A percentile compares a stretch with the other conserved stretches of the same genome.
Evolutionary conservation across 1,140 invertebrate genomes (phyloP).

Genomic region (Ridgeia piscesae): DNA sequence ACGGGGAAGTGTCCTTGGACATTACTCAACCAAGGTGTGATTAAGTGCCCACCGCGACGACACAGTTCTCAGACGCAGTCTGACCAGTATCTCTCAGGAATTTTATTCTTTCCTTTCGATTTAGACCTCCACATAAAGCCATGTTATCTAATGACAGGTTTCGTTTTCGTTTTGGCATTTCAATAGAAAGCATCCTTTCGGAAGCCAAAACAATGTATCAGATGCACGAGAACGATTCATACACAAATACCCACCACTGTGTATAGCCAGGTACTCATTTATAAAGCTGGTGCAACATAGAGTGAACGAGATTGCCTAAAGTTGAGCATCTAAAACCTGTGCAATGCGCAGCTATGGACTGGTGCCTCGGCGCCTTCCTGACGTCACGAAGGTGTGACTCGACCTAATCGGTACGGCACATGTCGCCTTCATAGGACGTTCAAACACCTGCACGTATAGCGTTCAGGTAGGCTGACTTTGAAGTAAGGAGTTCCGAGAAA

Average conservation of each 20-base stretch:
- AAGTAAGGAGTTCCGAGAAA: background rate
- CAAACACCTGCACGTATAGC: background rate
- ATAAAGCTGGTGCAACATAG: no score
- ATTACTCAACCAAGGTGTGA: background rate
- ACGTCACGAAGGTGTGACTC: background rate
- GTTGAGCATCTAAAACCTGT: no score
- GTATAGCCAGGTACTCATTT: no score
- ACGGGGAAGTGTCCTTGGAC: background rate
- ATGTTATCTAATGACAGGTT: background rate
- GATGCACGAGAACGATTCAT: background rate
- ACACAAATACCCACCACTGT: no score
- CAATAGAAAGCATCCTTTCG: background rate
- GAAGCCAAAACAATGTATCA: background rate
- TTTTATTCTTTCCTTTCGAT: background rate
- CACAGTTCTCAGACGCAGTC: background rate
- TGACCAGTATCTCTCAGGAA: background rate
- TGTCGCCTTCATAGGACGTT: background rate
- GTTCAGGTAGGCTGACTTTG: background rate
- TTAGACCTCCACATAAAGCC: background rate
- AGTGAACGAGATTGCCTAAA: no score
- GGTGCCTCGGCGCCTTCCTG: background rate
- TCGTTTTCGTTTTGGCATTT: background rate
- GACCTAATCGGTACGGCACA: background rate
- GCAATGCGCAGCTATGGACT: background rate
- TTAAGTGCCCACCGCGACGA: background rate